phyloP scores from a whole-genome alignment of 23 tunicate genomes.

The Botrylloides violaceus region DNA sequence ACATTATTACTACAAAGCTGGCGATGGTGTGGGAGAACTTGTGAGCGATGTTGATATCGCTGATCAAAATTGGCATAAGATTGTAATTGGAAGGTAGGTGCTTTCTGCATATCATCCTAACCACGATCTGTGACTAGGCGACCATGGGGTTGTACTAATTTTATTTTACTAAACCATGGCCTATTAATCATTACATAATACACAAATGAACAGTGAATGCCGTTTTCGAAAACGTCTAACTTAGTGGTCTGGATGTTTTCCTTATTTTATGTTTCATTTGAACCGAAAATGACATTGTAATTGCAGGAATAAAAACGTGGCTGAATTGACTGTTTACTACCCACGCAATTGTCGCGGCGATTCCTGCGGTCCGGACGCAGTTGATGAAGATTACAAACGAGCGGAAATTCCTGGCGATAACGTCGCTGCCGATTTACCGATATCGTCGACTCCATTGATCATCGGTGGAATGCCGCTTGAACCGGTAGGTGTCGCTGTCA shows the following conservation, averaged over 20 bases:
- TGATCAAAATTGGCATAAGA: conserved; percentile 43
- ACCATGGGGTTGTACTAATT: too few relatives aligned
- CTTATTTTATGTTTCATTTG: too few relatives aligned
- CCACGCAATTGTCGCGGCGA: conserved; percentile 3
- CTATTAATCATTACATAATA: too few relatives aligned
- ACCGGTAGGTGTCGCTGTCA: conserved; percentile 21
- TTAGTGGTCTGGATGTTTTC: too few relatives aligned
- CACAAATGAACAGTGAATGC: too few relatives aligned
- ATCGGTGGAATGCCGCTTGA: conserved; percentile 12
- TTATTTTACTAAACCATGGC: too few relatives aligned
- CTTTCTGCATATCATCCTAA: too few relatives aligned
- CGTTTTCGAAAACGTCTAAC: too few relatives aligned
- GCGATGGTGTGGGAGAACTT: conserved; percentile 39
- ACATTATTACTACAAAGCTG: conserved; percentile 56
- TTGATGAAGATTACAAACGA: neutral
- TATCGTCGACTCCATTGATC: conserved; percentile 7
- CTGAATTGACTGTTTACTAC: neutral
- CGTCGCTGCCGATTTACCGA: neutral
- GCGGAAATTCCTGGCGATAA: conserved; percentile 1
- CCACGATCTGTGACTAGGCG: too few relatives aligned
- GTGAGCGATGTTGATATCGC: conserved; percentile 30
- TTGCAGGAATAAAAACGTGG: conserved; percentile 16
- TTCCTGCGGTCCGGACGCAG: neutral
- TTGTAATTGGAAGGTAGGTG: conserved; percentile 47
- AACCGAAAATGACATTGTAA: too few relatives aligned